Evolutionary conservation across 2,888 invertebrate species (phyloP).

Genomic region (Gortyna flavago): DNA sequence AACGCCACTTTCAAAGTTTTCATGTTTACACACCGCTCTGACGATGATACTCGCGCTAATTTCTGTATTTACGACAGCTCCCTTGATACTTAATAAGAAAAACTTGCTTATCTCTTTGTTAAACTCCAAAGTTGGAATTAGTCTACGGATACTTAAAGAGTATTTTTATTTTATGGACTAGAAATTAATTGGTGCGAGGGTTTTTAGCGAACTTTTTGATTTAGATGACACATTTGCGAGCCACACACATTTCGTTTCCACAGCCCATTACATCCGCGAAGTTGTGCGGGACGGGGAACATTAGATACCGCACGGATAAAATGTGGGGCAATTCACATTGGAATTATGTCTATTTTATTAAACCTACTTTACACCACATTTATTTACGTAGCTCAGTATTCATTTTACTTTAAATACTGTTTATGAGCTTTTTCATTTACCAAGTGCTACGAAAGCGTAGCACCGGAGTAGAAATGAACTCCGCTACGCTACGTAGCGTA

Average conservation of each 20-base stretch:
- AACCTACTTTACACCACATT: slow-evolving; percentile 54
- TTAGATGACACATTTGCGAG: slow-evolving; percentile 66
- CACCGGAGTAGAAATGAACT: slow-evolving; percentile 59
- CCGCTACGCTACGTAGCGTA: slow-evolving; percentile 46
- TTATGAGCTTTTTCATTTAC: slow-evolving; percentile 6
- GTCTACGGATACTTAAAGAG: slow-evolving; percentile 66
- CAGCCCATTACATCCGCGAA: slow-evolving; percentile 67
- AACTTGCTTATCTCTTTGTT: slow-evolving; percentile 80
- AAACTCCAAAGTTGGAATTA: slow-evolving; percentile 76
- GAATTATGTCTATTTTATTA: slow-evolving; percentile 63
- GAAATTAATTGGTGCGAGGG: slow-evolving; percentile 68
- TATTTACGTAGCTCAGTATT: slow-evolving; percentile 30
- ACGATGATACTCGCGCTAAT: slow-evolving; percentile 84
- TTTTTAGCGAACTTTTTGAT: slow-evolving; percentile 67
- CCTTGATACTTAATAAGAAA: slow-evolving; percentile 83
- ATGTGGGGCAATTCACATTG: slow-evolving; percentile 59
- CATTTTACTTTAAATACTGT: slow-evolving; percentile 38
- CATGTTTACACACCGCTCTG: slow-evolving; percentile 83
- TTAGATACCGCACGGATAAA: slow-evolving; percentile 63
- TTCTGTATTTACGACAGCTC: slow-evolving; percentile 85
- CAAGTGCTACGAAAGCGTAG: slow-evolving; percentile 63
- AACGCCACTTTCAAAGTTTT: slow-evolving; percentile 79
- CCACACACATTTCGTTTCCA: slow-evolving; percentile 63
- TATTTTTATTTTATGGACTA: slow-evolving; percentile 66
- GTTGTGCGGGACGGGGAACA: slow-evolving; percentile 58